Evolutionary conservation across 2,888 invertebrate genomes (phyloP).

Genomic region (Nomada lathburiana): DNA sequence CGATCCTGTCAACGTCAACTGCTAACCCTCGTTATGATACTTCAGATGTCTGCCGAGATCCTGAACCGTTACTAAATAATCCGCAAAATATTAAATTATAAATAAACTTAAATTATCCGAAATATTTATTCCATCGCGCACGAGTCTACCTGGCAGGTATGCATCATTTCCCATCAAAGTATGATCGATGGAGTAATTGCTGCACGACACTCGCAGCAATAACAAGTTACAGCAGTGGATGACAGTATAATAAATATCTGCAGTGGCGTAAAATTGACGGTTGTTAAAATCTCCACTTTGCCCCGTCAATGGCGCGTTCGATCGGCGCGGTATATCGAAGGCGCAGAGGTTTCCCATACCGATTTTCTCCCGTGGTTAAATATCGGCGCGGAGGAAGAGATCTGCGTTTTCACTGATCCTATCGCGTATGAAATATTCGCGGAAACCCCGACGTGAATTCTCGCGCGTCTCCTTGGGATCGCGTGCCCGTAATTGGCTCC

Average conservation of each 20-base stretch:
- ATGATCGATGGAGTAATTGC: too few species aligned
- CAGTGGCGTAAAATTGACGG: neutral
- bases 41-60: conserved; percentile 10
- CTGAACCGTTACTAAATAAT: neutral
- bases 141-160: too few species aligned
- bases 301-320: too few species aligned
- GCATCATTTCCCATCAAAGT: too few species aligned
- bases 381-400: conserved; percentile 12
- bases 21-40: conserved; percentile 76
- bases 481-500: conserved; percentile 73
- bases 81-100: too few species aligned
- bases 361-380: neutral
- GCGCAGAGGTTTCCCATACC: neutral
- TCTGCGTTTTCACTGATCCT: conserved; percentile 55
- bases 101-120: too few species aligned
- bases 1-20: conserved; percentile 79
- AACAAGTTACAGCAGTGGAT: too few species aligned
- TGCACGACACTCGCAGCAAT: too few species aligned
- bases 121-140: too few species aligned
- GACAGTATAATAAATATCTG: too few species aligned
- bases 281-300: neutral
- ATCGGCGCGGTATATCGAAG: neutral
- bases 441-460: conserved; percentile 65
- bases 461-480: conserved; percentile 65
- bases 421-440: conserved; percentile 66